These are phyloP conservation scores for Pterois miles DNA, from an alignment of 2,797 vertebrate genomes.

Conservation along the genomic window DNA sequence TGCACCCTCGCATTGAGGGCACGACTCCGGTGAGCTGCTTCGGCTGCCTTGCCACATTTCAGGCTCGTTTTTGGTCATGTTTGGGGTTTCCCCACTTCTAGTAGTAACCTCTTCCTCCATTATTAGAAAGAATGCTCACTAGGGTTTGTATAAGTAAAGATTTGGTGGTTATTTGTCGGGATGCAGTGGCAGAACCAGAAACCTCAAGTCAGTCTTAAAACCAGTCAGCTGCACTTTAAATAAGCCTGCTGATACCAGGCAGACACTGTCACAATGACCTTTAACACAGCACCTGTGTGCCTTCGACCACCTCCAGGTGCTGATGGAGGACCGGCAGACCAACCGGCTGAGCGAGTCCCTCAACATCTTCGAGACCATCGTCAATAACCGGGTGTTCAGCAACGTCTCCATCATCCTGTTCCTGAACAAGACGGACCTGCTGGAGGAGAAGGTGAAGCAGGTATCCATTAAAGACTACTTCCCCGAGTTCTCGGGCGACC, in stretches of 20 bases:
- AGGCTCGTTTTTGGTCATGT: no score
- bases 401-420: slow-evolving; percentile 99
- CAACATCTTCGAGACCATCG: slow-evolving; percentile 99
- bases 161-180: no score
- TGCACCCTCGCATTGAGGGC: no score
- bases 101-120: no score
- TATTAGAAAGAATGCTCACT: no score
- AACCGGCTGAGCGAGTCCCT: slow-evolving; percentile 97
- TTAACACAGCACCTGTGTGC: background rate
- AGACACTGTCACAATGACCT: background rate
- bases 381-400: slow-evolving; percentile 97
- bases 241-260: background rate
- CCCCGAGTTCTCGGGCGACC: slow-evolving; percentile 89
- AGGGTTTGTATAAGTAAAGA: no score
- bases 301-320: slow-evolving; percentile 77
- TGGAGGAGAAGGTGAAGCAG: slow-evolving; percentile 93
- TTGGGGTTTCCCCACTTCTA: no score
- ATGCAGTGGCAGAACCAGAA: no score
- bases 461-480: slow-evolving; percentile 98
- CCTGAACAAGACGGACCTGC: slow-evolving; percentile 98
- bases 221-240: background rate
- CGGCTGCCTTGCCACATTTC: no score
- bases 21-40: no score
- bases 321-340: slow-evolving; percentile 98
- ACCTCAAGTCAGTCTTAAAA: background rate